A percentile compares a stretch with the other conserved stretches of the same genome.
These are phyloP conservation scores for Neoscelio sp. DNA, from an alignment of 2,888 invertebrate genomes.

Conservation along the genomic window DNA sequence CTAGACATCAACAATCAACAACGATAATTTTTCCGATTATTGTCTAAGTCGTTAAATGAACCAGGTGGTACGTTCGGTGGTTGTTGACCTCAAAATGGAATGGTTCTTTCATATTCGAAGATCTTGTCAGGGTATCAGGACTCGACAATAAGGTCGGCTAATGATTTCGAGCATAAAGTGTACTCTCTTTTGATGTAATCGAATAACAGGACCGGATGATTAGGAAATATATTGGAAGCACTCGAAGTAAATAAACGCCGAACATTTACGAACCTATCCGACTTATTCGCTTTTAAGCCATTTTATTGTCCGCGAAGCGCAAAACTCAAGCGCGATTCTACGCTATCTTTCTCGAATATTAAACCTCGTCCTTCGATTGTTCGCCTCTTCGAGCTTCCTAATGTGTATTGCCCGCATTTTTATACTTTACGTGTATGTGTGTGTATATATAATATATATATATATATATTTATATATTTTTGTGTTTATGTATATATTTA, in stretches of 20 bases:
- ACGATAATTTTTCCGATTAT: conserved; percentile 55
- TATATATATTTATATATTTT: conserved; percentile 57
- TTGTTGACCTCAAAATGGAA: background rate
- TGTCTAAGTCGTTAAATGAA: conserved; percentile 35
- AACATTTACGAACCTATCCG: background rate
- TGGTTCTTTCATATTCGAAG: background rate
- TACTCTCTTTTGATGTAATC: conserved; percentile 1
- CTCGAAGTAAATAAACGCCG: conserved; percentile 38
- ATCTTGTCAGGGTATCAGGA: no score
- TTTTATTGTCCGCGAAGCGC: conserved; percentile 37
- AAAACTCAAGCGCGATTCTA: conserved; percentile 61
- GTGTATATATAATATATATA: no score
- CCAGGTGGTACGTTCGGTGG: background rate
- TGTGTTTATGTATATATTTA: conserved; percentile 66
- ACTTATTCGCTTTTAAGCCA: conserved; percentile 33
- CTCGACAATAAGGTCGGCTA: no score
- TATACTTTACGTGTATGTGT: conserved; percentile 49
- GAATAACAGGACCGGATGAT: conserved; percentile 34
- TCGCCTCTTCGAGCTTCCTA: conserved; percentile 33
- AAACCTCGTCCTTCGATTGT: conserved; percentile 21
- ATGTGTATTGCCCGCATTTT: conserved; percentile 34
- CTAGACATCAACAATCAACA: conserved; percentile 55
- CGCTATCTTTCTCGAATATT: conserved; percentile 18
- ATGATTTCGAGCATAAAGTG: conserved; percentile 32
- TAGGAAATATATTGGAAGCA: conserved; percentile 54